A percentile compares a stretch with the other conserved stretches of the same genome.
Conservation (phyloP, 1,140 invertebrate species). For the Polyergus mexicanus region DNA sequence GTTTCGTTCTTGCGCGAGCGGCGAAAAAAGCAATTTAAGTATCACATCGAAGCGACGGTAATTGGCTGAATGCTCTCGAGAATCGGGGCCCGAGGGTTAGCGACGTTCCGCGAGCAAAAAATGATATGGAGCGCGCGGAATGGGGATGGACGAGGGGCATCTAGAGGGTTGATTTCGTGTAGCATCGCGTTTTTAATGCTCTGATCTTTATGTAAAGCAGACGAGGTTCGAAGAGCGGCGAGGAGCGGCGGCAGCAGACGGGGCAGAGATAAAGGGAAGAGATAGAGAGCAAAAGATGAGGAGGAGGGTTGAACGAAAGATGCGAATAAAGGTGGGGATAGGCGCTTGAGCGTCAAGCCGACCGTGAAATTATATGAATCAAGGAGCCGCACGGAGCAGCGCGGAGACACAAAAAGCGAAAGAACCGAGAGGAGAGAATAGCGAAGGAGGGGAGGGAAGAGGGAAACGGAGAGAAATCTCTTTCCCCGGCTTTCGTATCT, state of each 20-base stretch:
- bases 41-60: conserved; percentile 71
- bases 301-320: conserved; percentile 18
- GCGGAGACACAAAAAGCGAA: conserved; percentile 79
- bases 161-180: conserved; percentile 79
- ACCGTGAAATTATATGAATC: conserved; percentile 85
- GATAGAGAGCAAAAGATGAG: conserved; percentile 9
- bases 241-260: background rate
- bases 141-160: conserved; percentile 22
- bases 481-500: conserved; percentile 46
- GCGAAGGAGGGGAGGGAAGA: conserved; percentile 20
- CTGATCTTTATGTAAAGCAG: conserved; percentile 84
- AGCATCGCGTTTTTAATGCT: conserved; percentile 83
- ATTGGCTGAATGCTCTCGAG: conserved; percentile 70
- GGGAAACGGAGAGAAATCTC: conserved; percentile 53
- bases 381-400: conserved; percentile 73
- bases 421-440: conserved; percentile 39
- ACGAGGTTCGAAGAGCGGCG: conserved; percentile 52
- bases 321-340: conserved; percentile 41
- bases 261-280: background rate
- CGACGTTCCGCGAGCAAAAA: conserved; percentile 36
- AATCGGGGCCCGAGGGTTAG: conserved; percentile 41
- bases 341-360: conserved; percentile 80
- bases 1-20: conserved; percentile 69
- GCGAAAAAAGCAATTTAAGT: conserved; percentile 74
- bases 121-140: background rate